Base-by-base conservation (phyloP, 2,797 vertebrate genomes). In the Schizothorax lantsangensis region DNA sequence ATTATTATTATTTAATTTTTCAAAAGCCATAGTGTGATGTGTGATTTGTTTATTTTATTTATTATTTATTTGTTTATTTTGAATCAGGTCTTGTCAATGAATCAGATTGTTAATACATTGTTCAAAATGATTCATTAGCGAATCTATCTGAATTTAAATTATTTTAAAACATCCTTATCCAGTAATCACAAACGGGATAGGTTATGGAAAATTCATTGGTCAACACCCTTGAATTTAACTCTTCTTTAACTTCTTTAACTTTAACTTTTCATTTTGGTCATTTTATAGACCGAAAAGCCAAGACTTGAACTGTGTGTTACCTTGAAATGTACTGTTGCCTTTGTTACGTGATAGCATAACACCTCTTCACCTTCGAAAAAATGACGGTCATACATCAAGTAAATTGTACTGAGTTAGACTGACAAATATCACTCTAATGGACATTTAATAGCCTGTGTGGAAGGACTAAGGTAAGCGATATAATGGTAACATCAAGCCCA, bases 331-430 rank as follows among this genome's bases (percentile, higher is more conserved):
- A 84, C 91, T 93, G 89, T 94, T 92, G 84, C 79, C 52, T 74
- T 66, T 86, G 77, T 84, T 49, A 45, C 12, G 91, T 93, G 59
- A 81, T 73, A 62, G 19, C 78, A 68, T 93, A 95, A 95, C 93
- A 95, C 93, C 91, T 93, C 79, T 94, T 94, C 93, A 94, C 93
- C 94, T 95, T 92, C 91, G 91, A 84, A 92, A 89, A 87, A 92
- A 90, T 94, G 92, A 92, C 71, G 87, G 92, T 88, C 91, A 94
- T 96, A 94, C 91, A 95, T 96, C 94, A 95, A 93, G 92, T 92
- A 96, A 95, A 95, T 95, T 94, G 95, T 94, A 91, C 93, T 93
- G 92, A 89, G 94, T 92, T 88, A 87, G 92, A 83, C 87, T 84
- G 91, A 91, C 93, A 88, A 88, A 89, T 95, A 95, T 95, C 93